These are phyloP conservation scores for Drosophila pachea DNA, from an alignment of 1,140 invertebrate species.

Conservation along the genomic window DNA sequence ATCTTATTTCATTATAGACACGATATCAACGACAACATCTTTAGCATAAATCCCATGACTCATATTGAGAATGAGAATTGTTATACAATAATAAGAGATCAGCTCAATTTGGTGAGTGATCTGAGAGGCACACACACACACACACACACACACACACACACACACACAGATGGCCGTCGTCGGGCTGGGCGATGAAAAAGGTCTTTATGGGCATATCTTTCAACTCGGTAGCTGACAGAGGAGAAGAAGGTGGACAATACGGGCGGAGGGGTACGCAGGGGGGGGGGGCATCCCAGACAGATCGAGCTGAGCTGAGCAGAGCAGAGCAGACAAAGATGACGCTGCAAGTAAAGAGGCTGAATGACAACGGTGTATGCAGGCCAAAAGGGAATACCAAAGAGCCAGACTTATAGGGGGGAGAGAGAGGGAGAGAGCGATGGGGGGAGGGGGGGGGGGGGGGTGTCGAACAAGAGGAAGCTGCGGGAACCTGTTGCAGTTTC, in stretches of 20 bases:
- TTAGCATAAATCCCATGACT: background rate
- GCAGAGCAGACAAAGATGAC: constrained; percentile 35
- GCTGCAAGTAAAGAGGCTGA: constrained; percentile 24
- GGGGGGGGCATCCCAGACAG: background rate
- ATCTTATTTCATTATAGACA: background rate
- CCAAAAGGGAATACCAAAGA: background rate
- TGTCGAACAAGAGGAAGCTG: constrained; percentile 9
- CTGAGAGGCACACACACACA: background rate
- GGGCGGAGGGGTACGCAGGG: background rate
- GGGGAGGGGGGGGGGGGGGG: background rate
- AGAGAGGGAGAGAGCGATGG: constrained; percentile 4
- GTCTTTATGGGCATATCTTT: constrained; percentile 24
- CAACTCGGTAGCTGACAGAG: constrained; percentile 35
- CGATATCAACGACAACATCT: background rate
- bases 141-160: too few species aligned
- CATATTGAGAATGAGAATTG: constrained; percentile 6
- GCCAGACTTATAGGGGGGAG: background rate
- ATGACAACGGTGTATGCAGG: constrained; percentile 6
- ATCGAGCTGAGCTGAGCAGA: constrained; percentile 3
- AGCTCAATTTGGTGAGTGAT: constrained; percentile 16
- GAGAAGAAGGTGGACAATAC: background rate
- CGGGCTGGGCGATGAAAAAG: constrained; percentile 3
- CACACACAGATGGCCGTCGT: background rate
- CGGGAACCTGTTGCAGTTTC: constrained; percentile 43
- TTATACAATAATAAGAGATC: constrained; percentile 19